Evolutionary conservation across 2,888 invertebrate genomes (phyloP), one percentile per base, ranked within the genome.

Genomic region (Junonia oenone): DNA sequence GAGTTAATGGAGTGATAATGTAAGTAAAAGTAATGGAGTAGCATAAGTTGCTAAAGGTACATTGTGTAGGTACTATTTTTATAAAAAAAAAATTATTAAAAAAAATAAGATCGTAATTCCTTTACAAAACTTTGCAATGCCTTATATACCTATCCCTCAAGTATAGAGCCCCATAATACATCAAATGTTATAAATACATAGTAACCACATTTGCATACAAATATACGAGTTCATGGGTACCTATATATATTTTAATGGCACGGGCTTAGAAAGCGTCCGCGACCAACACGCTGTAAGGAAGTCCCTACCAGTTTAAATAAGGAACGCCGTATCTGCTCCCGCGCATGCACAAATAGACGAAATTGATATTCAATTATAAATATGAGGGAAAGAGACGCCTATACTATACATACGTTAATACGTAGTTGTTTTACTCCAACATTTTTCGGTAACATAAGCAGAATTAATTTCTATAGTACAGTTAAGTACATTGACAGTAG

Each of bases 311-410:
- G 35, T 52, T 59, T 51, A 55, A 55, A 51, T 51, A 58, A 49
- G 59, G 59, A 43, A 56, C 47, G 15, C 46, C 8, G 37, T 29
- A 33, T 31, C 37, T 49, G 63, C 63, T 68, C 68, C 57, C 69
- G 64, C 75, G 83, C 78, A 83, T 85, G 77, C 78, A 40, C 67
- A 83, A 78, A 73, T 53, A 68, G 67, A 51, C 58, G 27, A 56
- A 63, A 64, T 60, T 59, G 45, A 51, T 51, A 45, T 27, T 45
- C 51, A 40, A 55, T 51, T 48, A 48, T 35, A 45, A 60, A 62
- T 47, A 51, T 15, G 59, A 51, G 59, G 19, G 53, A 53, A 31
- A 26, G 31, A 15, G 15, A 53, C 40, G 35, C 15, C 40, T 15
- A n/a, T 57, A 53, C n/a, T n/a, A n/a, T n/a, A n/a, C n/a, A n/a